These are phyloP conservation scores for Hydroisotoma schaefferi DNA, from an alignment of 2,888 invertebrate genomes.

Conservation along the genomic window DNA sequence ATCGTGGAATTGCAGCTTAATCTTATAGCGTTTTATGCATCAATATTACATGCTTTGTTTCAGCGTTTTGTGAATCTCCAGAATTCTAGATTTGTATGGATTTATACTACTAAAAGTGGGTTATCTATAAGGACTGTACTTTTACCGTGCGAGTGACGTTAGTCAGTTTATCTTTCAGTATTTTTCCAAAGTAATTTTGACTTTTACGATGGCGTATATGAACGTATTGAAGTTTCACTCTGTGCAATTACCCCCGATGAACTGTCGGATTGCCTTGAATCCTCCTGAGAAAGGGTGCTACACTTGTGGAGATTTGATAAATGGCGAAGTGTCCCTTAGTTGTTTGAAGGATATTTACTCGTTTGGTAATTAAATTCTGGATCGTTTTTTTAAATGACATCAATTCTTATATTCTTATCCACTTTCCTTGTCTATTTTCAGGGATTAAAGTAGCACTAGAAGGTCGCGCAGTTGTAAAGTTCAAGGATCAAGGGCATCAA, in stretches of 20 bases:
- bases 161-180: no score
- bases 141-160: no score
- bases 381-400: background rate
- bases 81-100: no score
- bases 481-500: conserved; percentile 12
- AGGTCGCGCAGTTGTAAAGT: conserved; percentile 14
- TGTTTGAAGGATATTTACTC: conserved; percentile 1
- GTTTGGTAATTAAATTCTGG: background rate
- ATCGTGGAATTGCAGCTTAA: no score
- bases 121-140: no score
- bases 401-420: background rate
- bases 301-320: conserved; percentile 13
- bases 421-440: background rate
- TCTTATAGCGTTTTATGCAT: no score
- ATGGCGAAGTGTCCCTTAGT: conserved; percentile 13
- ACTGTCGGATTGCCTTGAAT: conserved; percentile 1
- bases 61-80: no score
- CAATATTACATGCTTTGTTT: no score
- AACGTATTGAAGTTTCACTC: background rate
- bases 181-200: no score
- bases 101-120: no score
- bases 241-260: background rate
- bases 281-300: background rate
- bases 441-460: conserved; percentile 18
- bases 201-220: conserved; percentile 3